Evolutionary conservation across 2,113 vertebrate genomes (phyloP).

Genomic region (Sander lucioperca): DNA sequence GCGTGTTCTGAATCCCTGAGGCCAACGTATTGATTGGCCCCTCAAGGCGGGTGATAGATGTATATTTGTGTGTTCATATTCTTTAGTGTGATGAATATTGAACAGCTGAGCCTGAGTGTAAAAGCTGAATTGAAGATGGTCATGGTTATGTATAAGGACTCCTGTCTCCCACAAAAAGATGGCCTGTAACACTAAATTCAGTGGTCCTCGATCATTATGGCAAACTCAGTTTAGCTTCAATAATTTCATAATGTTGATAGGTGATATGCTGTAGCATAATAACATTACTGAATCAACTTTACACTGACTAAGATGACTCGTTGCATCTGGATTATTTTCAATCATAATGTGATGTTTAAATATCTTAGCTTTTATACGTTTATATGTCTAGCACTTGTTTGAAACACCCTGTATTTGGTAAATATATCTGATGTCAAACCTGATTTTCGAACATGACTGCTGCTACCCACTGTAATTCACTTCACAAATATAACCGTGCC

Average conservation of each 20-base stretch:
- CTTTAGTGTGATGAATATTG: conserved; percentile 82
- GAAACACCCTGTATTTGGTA: not conserved
- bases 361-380: not conserved
- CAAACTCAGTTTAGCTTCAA: conserved; percentile 47
- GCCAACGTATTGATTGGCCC: conserved; percentile 80
- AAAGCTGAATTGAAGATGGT: conserved; percentile 64
- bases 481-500: conserved; percentile 7
- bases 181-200: conserved; percentile 59
- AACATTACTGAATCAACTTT: conserved; percentile 19
- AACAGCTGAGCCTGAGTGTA: conserved; percentile 73
- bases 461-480: conserved; percentile 1
- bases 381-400: not conserved
- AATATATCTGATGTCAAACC: not conserved
- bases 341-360: not conserved
- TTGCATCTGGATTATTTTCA: conserved; percentile 19
- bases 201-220: conserved; percentile 56
- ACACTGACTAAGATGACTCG: not conserved
- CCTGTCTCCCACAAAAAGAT: conserved; percentile 43
- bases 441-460: not conserved
- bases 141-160: conserved; percentile 75
- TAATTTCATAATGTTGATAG: conserved; percentile 40
- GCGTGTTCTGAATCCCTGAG: conserved; percentile 77
- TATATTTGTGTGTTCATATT: conserved; percentile 84
- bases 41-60: conserved; percentile 84
- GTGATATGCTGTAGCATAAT: conserved; percentile 25